Evolutionary conservation across 2,888 invertebrate genomes (phyloP), one percentile per base, ranked within the genome.

Genomic region (Keiferia lycopersicella): DNA sequence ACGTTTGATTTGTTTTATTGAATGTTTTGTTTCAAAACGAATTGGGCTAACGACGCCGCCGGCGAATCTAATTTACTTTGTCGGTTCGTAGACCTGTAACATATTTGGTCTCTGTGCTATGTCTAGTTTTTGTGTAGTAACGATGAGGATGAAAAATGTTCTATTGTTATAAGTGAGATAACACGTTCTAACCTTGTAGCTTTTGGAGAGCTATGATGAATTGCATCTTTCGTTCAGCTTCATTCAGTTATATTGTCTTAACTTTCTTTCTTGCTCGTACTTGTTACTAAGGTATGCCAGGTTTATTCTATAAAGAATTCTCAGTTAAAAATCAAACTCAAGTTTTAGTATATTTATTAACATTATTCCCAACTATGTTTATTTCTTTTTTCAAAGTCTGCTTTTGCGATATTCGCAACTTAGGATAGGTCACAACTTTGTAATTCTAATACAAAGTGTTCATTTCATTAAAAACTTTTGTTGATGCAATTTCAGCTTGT

Each of bases 131-230:
- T 73, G 68, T 75, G 68, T 67, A 70, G 72, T 74, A 75, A 82
- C 81, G 81, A 83, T 80, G 76, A 75, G 72, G 72, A 81, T 82
- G 79, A 80, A 78, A 81, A 81, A 82, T 85, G 81, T 82, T 84
- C 82, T 79, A 84, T 88, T 88, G 87, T 88, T 86, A 75, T 70
- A 79, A 77, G 69, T 75, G 69, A 82, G 86, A 87, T 87, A 87
- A 84, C 83, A 78, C 77, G 75, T 81, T 74, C 73, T 76, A 73
- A 74, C 72, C 77, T 83, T 84, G 84, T 86, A 81, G 81, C 77
- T 81, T 80, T 83, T 87, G 85, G 79, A 78, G 77, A 75, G 78
- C 77, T 75, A 74, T 75, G 83, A 87, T 88, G 86, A 88, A 77
- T 88, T 77, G 87, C 77, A 72, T 77, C 78, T 83, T 82, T 75